These are phyloP conservation scores for Pediacus dermestoides DNA, from an alignment of 2,888 invertebrate species.

Conservation along the genomic window DNA sequence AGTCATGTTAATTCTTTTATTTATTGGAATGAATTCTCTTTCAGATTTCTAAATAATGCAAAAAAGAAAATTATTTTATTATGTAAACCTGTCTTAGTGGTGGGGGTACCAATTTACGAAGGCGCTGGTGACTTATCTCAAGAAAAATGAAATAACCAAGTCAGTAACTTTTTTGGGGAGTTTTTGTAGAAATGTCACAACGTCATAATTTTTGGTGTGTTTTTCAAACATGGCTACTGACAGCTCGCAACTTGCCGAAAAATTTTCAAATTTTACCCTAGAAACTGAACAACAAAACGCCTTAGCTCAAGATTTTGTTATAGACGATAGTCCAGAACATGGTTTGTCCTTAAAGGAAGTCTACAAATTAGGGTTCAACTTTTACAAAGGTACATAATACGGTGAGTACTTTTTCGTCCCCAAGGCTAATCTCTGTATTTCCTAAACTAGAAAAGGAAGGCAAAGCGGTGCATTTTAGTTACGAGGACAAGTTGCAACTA, in stretches of 20 bases:
- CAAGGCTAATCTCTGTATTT: slow-evolving; percentile 5
- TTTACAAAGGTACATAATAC: slow-evolving; percentile 79
- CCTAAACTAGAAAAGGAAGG: slow-evolving; percentile 81
- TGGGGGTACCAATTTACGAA: no score
- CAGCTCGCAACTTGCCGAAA: slow-evolving; percentile 40
- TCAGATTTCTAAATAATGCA: no score
- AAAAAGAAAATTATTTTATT: no score
- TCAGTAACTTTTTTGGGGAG: no score
- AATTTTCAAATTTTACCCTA: slow-evolving; percentile 37
- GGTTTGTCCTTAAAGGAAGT: slow-evolving; percentile 72
- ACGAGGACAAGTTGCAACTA: slow-evolving; percentile 86
- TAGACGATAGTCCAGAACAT: slow-evolving; percentile 52
- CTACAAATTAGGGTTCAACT: slow-evolving; percentile 83
- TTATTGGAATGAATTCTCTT: no score
- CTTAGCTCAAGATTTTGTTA: slow-evolving; percentile 17
- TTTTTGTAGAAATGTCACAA: no score
- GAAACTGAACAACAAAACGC: slow-evolving; percentile 20
- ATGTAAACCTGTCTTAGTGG: no score
- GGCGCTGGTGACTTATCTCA: no score
- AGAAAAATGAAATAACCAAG: no score
- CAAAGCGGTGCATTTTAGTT: slow-evolving; percentile 92
- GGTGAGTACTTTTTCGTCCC: slow-evolving; percentile 18
- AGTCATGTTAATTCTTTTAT: no score
- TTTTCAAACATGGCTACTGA: slow-evolving; percentile 39
- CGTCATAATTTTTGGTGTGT: no score